Conservation (phyloP, 2,797 vertebrate genomes). For the Manis pentadactyla region DNA sequence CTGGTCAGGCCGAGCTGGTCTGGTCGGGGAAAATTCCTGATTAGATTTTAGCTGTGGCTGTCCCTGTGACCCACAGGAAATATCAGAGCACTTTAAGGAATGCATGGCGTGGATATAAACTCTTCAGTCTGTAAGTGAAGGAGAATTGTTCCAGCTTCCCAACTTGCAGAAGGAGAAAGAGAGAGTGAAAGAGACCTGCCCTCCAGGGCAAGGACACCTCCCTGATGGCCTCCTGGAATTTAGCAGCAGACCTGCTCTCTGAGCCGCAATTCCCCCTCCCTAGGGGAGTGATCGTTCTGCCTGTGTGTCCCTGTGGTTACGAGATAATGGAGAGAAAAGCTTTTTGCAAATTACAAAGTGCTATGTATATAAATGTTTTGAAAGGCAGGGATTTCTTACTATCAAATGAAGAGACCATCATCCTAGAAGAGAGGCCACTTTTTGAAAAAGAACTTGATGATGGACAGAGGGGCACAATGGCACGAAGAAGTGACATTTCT, state of each 20-base stretch:
- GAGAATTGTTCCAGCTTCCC: not conserved
- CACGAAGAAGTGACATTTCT: not conserved
- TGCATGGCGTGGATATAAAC: not conserved
- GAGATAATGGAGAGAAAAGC: slow-evolving; percentile 61
- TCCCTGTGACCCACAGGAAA: not conserved
- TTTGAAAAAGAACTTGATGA: not conserved
- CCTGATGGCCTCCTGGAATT: not conserved
- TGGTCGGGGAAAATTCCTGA: not conserved
- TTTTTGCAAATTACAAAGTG: slow-evolving; percentile 53
- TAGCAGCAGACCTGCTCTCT: not conserved
- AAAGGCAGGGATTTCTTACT: slow-evolving; percentile 51
- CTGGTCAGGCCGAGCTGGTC: not conserved
- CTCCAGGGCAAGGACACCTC: not conserved
- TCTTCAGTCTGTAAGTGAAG: not conserved
- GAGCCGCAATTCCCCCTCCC: not conserved
- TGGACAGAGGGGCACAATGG: not conserved
- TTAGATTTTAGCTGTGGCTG: not conserved
- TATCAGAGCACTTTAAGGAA: slow-evolving; percentile 21
- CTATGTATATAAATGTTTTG: slow-evolving; percentile 48
- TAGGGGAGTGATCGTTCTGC: not conserved
- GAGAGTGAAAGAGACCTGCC: not conserved
- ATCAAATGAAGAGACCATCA: not conserved
- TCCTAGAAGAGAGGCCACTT: not conserved
- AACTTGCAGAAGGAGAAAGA: not conserved
- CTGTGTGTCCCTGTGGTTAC: not conserved